Conservation (phyloP, 2,113 vertebrate species). For the Natator depressus region DNA sequence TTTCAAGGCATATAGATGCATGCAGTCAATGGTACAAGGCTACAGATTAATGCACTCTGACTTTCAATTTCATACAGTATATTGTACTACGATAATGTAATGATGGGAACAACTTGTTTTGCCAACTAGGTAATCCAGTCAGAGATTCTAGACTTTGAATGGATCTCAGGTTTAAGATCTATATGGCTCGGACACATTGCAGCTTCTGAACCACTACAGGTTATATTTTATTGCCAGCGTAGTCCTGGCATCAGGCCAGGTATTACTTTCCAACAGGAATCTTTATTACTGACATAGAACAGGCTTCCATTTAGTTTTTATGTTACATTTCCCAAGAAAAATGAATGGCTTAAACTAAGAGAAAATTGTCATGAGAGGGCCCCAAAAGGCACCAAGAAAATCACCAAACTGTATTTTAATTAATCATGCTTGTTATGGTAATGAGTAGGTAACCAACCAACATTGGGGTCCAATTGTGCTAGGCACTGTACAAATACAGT, state of each 20-base stretch:
- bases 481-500: not conserved
- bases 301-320: not conserved
- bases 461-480: not conserved
- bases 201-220: not conserved
- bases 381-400: not conserved
- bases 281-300: not conserved
- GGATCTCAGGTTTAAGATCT: not conserved
- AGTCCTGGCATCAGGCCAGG: not conserved
- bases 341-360: not conserved
- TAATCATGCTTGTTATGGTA: not conserved
- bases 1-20: not conserved
- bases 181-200: not conserved
- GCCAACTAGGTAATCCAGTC: accelerated
- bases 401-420: not conserved
- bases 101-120: not conserved
- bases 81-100: not conserved
- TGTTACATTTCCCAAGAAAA: not conserved
- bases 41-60: not conserved
- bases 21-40: not conserved
- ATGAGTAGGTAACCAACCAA: not conserved
- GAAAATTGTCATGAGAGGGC: not conserved
- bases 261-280: not conserved
- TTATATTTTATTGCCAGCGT: not conserved
- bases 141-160: not conserved
- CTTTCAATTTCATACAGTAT: not conserved